Conservation (phyloP, 2,797 vertebrate species). For the Tiaroga cobitis region DNA sequence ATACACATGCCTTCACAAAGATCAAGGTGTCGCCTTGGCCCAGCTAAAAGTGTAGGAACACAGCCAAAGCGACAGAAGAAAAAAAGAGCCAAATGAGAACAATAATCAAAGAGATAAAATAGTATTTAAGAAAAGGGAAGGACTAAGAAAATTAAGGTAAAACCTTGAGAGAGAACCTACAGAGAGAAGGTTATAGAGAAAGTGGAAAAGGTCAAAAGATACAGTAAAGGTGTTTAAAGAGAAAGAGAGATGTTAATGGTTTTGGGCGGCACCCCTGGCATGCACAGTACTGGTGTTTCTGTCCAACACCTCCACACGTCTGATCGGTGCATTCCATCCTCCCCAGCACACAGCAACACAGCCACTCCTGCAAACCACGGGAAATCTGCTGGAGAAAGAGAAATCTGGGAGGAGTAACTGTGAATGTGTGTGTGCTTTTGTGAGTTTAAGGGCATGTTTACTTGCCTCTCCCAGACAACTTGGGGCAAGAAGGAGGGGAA, state of each 20-base stretch:
- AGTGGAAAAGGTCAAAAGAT: background rate
- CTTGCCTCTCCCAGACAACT: conserved; percentile 57
- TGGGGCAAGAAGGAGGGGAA: conserved; percentile 48
- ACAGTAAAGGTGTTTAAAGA: conserved; percentile 4
- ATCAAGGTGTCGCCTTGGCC: conserved; percentile 71
- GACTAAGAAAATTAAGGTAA: background rate
- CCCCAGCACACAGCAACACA: conserved; percentile 31
- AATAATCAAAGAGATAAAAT: background rate
- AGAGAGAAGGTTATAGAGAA: background rate
- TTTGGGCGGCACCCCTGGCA: conserved; percentile 71
- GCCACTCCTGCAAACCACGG: conserved; percentile 49
- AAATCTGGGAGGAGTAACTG: conserved; percentile 47
- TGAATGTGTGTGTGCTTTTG: conserved; percentile 60
- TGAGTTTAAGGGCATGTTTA: conserved; percentile 55
- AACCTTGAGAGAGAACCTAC: background rate
- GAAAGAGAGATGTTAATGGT: conserved; percentile 69
- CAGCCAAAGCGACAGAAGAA: conserved; percentile 9
- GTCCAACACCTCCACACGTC: conserved; percentile 71
- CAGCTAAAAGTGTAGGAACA: conserved; percentile 48
- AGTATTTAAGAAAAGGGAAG: background rate
- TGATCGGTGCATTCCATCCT: conserved; percentile 77
- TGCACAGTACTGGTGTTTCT: conserved; percentile 57
- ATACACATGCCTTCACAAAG: conserved; percentile 19
- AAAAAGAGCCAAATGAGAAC: background rate
- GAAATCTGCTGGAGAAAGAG: conserved; percentile 43